Conservation (phyloP, 2,113 vertebrate species). For the Catharus fuscescens region DNA sequence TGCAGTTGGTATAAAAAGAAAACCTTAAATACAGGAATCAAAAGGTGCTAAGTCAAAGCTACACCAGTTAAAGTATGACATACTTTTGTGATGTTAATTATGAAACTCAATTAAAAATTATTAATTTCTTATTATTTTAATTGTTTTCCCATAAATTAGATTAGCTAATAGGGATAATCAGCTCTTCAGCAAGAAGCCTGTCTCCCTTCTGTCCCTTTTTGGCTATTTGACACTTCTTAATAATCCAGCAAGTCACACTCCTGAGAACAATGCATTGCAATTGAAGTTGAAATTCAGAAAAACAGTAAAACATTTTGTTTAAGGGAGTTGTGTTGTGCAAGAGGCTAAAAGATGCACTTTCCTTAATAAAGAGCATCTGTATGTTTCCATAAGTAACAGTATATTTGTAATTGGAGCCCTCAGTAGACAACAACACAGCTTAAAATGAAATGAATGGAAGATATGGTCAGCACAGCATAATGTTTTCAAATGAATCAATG, state of each 20-base stretch:
- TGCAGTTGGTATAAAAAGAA: background rate
- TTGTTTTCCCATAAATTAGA: background rate
- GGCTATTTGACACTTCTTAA: background rate
- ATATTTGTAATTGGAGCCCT: background rate
- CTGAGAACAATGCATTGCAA: background rate
- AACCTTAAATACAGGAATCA: background rate
- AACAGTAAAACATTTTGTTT: background rate
- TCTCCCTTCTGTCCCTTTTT: background rate
- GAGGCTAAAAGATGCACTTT: background rate
- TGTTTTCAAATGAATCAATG: background rate
- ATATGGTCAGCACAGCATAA: background rate
- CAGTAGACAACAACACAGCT: background rate
- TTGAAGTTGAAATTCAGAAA: background rate
- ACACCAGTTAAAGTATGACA: background rate
- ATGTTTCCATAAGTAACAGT: background rate
- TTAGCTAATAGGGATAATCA: background rate
- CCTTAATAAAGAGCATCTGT: background rate
- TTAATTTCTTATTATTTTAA: background rate
- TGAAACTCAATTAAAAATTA: background rate
- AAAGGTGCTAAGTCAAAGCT: background rate
- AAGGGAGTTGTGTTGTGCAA: background rate
- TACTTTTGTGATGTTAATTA: background rate
- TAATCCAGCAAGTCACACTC: background rate
- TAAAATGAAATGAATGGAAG: background rate
- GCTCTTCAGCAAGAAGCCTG: background rate